Evolutionary conservation across 37 sponge, comb jelly and placozoan genomes (phyloP).

Genomic region (Tethya wilhelma): DNA sequence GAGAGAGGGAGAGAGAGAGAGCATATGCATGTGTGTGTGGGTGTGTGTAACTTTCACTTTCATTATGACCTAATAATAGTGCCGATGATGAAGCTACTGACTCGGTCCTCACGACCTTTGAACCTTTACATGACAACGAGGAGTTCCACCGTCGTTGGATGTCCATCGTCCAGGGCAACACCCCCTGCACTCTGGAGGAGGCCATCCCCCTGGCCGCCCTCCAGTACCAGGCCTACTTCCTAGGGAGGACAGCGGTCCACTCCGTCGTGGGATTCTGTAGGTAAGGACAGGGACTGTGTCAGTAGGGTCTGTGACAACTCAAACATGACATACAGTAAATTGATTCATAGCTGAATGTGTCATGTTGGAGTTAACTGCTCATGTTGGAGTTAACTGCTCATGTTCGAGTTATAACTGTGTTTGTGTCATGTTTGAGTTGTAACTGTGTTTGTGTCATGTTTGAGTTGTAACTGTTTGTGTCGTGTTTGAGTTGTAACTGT

Average conservation of each 20-base stretch:
- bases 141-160: conserved; percentile 59
- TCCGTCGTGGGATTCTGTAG: conserved; percentile 74
- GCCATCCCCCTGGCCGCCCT: conserved; percentile 77
- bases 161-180: conserved; percentile 68
- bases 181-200: conserved; percentile 57
- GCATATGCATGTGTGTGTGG: background rate
- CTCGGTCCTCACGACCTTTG: background rate
- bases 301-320: background rate
- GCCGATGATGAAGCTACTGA: conserved; percentile 11
- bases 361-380: too few relatives aligned
- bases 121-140: background rate
- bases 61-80: background rate
- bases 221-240: conserved; percentile 86
- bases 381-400: too few relatives aligned
- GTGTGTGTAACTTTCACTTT: background rate
- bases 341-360: too few relatives aligned
- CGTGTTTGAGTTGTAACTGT: too few relatives aligned
- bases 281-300: conserved; percentile 22
- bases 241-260: conserved; percentile 69
- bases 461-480: too few relatives aligned
- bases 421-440: too few relatives aligned
- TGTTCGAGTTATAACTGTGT: too few relatives aligned
- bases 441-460: too few relatives aligned
- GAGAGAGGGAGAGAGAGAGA: too few relatives aligned
- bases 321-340: background rate